These are phyloP conservation scores for Agrilus cyanescens DNA, from an alignment of 2,888 invertebrate genomes.

Conservation along the genomic window DNA sequence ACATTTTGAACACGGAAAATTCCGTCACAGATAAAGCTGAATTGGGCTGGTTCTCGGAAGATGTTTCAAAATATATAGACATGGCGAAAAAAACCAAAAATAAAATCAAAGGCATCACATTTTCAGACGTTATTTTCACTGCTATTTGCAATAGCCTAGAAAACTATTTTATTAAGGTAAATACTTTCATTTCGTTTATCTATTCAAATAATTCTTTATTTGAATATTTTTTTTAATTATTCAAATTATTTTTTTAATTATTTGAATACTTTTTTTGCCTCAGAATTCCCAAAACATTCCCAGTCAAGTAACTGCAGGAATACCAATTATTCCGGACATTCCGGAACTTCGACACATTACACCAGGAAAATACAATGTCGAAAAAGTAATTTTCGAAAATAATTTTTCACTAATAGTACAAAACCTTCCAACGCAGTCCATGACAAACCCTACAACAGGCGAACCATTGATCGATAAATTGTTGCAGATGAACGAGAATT, in stretches of 20 bases:
- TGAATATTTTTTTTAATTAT: too few relatives aligned
- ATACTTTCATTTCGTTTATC: too few relatives aligned
- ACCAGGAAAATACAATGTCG: slow-evolving; percentile 37
- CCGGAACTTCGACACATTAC: slow-evolving; percentile 32
- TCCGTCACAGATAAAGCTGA: too few relatives aligned
- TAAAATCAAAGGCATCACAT: slow-evolving; percentile 8
- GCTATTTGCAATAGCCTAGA: slow-evolving; percentile 10
- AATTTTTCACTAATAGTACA: slow-evolving; percentile 22
- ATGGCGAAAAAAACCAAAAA: slow-evolving; percentile 12
- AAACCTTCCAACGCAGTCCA: too few relatives aligned
- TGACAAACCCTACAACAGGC: too few relatives aligned
- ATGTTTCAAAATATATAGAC: slow-evolving; percentile 2
- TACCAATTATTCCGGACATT: not conserved
- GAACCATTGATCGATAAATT: too few relatives aligned
- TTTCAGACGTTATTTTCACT: slow-evolving; percentile 13
- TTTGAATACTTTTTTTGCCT: not conserved
- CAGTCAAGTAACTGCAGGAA: not conserved
- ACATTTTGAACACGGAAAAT: too few relatives aligned
- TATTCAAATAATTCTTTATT: slow-evolving; percentile 6
- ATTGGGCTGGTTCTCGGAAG: not conserved
- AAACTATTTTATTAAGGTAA: slow-evolving; percentile 23
- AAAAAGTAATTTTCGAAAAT: slow-evolving; percentile 36
- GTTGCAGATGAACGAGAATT: too few relatives aligned
- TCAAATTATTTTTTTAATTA: not conserved
- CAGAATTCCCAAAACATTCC: slow-evolving; percentile 1